Conservation (phyloP, 2,113 vertebrate genomes). For the Forbesichthys papilliferus region DNA sequence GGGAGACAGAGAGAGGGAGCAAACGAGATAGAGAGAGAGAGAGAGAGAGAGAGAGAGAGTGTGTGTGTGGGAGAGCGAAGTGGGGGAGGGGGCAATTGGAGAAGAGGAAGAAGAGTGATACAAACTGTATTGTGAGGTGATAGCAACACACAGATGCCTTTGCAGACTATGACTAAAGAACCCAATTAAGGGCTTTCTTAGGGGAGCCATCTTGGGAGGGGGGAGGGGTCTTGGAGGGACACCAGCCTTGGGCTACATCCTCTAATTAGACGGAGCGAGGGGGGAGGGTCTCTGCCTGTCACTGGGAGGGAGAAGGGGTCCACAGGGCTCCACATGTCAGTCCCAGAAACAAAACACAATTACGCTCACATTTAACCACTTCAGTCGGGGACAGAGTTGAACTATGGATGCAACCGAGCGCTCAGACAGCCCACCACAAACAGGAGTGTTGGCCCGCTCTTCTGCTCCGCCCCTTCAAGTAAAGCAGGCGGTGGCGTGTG, state of each 20-base stretch:
- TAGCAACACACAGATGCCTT: conserved; percentile 75
- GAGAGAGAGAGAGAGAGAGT: conserved; percentile 47
- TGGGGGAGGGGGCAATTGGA: conserved; percentile 21
- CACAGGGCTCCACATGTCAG: conserved; percentile 77
- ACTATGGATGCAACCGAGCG: conserved; percentile 55
- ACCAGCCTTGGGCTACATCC: conserved; percentile 81
- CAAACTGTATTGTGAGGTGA: conserved; percentile 73
- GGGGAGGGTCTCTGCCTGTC: conserved; percentile 80
- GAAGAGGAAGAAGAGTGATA: conserved; percentile 23
- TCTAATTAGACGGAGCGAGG: conserved; percentile 81
- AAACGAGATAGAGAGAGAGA: conserved; percentile 57
- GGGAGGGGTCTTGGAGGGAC: conserved; percentile 78
- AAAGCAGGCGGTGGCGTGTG: background rate
- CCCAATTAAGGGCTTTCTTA: conserved; percentile 83
- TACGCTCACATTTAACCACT: conserved; percentile 79
- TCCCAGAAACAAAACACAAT: conserved; percentile 80
- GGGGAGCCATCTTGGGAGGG: conserved; percentile 78
- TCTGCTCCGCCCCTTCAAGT: background rate
- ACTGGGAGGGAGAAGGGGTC: conserved; percentile 80
- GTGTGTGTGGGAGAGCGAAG: conserved; percentile 62
- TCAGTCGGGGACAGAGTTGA: conserved; percentile 69
- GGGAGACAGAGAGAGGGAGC: conserved; percentile 61
- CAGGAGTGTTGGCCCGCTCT: background rate
- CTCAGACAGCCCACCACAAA: conserved; percentile 47
- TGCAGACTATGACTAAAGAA: conserved; percentile 81